These are phyloP conservation scores for Pinna nobilis DNA, from an alignment of 1,140 invertebrate species.

Conservation along the genomic window DNA sequence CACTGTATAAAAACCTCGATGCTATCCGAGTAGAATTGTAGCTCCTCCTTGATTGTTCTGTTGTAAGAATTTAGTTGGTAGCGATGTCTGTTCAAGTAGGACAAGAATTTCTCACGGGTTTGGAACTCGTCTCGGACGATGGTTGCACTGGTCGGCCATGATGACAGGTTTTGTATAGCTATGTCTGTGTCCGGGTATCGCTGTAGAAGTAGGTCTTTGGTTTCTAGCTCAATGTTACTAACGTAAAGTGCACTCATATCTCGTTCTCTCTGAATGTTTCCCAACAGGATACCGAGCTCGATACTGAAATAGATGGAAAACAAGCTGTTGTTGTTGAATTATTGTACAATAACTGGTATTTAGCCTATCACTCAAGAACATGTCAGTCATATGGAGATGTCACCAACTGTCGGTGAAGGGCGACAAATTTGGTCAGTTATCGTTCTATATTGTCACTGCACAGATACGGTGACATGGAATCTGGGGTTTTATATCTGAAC, in stretches of 20 bases:
- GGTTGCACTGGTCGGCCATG: conserved; percentile 37
- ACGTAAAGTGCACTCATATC: conserved; percentile 57
- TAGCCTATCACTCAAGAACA: too few relatives aligned
- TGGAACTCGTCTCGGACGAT: conserved; percentile 36
- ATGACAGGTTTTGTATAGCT: conserved; percentile 44
- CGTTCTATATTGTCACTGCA: too few relatives aligned
- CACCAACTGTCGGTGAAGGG: too few relatives aligned
- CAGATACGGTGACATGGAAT: too few relatives aligned
- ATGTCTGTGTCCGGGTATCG: conserved; percentile 50
- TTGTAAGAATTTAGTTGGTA: conserved; percentile 49
- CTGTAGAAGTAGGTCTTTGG: conserved; percentile 47
- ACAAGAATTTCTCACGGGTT: conserved; percentile 44
- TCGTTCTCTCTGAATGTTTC: conserved; percentile 51
- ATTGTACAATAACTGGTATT: not conserved
- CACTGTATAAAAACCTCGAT: conserved; percentile 51
- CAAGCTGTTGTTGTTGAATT: not conserved
- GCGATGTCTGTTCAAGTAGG: conserved; percentile 48
- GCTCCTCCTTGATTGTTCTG: conserved; percentile 42
- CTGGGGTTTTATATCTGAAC: too few relatives aligned
- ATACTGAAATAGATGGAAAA: not conserved
- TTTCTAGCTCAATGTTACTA: conserved; percentile 42
- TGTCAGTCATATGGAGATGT: too few relatives aligned
- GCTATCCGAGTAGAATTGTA: conserved; percentile 46
- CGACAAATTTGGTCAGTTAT: too few relatives aligned
- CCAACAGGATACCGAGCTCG: conserved; percentile 37